These are phyloP conservation scores for Pseudomyrmex concolor DNA, from an alignment of 1,140 invertebrate genomes.

Conservation along the genomic window DNA sequence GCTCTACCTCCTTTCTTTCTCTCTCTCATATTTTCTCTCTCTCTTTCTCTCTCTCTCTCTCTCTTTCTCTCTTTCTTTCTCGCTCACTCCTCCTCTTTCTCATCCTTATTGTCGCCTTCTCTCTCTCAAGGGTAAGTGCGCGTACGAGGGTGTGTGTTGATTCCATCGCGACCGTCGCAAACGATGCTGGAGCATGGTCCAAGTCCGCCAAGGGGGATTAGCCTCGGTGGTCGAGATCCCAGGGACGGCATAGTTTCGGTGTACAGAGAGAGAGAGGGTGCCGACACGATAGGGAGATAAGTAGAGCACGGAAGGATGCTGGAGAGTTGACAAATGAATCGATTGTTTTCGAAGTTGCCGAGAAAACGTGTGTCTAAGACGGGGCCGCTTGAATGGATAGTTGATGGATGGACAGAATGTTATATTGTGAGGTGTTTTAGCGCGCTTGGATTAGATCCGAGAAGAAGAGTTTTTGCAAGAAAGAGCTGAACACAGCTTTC, in stretches of 20 bases:
- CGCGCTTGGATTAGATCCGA: not conserved
- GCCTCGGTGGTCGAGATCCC: conserved; percentile 44
- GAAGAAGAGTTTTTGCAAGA: not conserved
- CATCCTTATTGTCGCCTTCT: conserved; percentile 39
- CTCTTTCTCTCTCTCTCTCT: not conserved
- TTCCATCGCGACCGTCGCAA: conserved; percentile 44
- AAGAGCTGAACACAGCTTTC: too few species aligned
- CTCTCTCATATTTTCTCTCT: conserved; percentile 5
- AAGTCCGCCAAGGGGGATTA: conserved; percentile 54
- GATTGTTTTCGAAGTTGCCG: conserved; percentile 52
- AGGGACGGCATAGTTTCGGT: conserved; percentile 43
- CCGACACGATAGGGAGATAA: conserved; percentile 37
- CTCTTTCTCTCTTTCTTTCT: not conserved
- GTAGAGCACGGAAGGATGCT: conserved; percentile 43
- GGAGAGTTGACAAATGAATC: conserved; percentile 53
- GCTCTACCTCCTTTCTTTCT: conserved; percentile 8
- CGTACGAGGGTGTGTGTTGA: conserved; percentile 21
- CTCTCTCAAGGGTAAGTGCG: conserved; percentile 44
- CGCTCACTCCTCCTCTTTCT: not conserved
- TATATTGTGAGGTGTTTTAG: not conserved
- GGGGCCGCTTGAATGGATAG: not conserved
- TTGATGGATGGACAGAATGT: conserved; percentile 19
- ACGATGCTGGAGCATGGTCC: conserved; percentile 60
- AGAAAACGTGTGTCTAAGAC: not conserved
- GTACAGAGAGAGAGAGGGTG: not conserved